Conservation (phyloP, 2,113 vertebrate genomes). For the Syrrhaptes paradoxus region DNA sequence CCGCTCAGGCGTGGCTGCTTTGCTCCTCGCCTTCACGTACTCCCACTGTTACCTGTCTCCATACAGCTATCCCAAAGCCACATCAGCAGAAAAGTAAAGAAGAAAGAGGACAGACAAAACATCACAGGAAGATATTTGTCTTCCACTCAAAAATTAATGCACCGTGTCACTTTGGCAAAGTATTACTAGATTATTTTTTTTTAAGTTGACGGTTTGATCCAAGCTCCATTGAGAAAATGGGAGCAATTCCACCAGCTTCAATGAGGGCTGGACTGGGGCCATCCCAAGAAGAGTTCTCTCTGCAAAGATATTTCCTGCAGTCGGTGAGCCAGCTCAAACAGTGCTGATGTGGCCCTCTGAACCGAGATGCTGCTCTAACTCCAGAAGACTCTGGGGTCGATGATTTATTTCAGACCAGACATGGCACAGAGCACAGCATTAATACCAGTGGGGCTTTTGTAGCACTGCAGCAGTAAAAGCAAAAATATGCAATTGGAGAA, state of each 20-base stretch:
- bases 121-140: not conserved
- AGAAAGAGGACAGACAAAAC: not conserved
- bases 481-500: not conserved
- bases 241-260: constrained; percentile 24
- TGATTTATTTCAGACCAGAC: not conserved
- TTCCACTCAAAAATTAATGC: not conserved
- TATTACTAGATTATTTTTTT: not conserved
- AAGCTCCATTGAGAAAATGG: not conserved
- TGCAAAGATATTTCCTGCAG: constrained; percentile 45
- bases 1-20: not conserved
- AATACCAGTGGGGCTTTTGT: not conserved
- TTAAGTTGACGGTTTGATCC: not conserved
- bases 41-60: not conserved
- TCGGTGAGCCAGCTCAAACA: constrained; percentile 12
- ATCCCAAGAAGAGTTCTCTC: constrained; percentile 3
- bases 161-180: not conserved
- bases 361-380: not conserved
- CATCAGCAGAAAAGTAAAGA: not conserved
- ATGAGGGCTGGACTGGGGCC: not conserved
- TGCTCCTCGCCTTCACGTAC: not conserved
- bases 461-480: not conserved
- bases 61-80: not conserved
- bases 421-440: not conserved
- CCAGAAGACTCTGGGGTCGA: not conserved
- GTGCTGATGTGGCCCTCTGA: constrained; percentile 51